A percentile compares a stretch with the other conserved stretches of the same genome.
Evolutionary conservation across 2,797 vertebrate species (phyloP).

Genomic region (Cygnus olor): DNA sequence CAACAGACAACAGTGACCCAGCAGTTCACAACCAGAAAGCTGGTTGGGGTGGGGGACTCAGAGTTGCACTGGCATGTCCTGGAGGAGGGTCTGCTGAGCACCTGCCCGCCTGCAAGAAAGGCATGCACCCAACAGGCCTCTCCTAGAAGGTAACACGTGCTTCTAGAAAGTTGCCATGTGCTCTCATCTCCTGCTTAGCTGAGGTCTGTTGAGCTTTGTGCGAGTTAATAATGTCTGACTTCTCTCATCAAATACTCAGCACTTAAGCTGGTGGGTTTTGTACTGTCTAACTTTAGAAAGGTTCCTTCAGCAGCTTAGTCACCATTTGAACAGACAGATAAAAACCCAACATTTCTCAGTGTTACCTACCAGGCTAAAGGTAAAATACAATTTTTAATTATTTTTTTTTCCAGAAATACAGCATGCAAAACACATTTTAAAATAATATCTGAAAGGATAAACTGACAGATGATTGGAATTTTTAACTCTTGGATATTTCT

Average conservation of each 20-base stretch:
- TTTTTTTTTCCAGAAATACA: not conserved
- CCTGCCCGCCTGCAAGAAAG: not conserved
- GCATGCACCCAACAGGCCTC: not conserved
- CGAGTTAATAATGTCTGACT: not conserved
- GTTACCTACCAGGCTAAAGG: not conserved
- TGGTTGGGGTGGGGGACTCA: not conserved
- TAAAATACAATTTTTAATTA: not conserved
- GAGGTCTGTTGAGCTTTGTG: not conserved
- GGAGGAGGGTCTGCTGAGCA: not conserved
- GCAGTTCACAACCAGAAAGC: not conserved
- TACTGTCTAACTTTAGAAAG: not conserved
- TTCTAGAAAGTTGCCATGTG: not conserved
- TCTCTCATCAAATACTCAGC: not conserved
- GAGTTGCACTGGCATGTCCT: not conserved
- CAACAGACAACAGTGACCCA: not conserved
- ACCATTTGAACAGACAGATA: not conserved
- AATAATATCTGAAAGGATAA: slow-evolving; percentile 27
- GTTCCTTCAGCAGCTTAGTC: not conserved
- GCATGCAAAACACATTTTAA: slow-evolving; percentile 43
- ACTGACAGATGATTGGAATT: not conserved
- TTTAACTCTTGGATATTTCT: not conserved
- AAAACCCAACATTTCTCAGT: not conserved
- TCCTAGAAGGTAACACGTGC: not conserved
- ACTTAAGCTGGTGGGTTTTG: not conserved
- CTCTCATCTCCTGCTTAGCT: not conserved